Evolutionary conservation across 2,797 vertebrate species (phyloP).

Genomic region (Acridotheres tristis): DNA sequence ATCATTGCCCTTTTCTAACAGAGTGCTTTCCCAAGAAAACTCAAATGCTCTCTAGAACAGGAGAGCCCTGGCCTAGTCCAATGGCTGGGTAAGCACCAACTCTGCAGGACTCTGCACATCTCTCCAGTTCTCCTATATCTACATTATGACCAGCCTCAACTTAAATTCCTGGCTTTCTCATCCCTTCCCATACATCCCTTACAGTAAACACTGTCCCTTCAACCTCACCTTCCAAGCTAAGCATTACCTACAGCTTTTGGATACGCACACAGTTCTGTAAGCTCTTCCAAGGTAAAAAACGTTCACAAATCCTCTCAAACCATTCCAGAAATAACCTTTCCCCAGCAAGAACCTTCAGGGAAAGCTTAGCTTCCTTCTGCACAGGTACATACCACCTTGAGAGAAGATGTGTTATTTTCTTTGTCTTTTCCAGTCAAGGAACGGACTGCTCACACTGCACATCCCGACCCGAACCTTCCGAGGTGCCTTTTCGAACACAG

Average conservation of each 20-base stretch:
- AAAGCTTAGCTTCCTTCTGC: background rate
- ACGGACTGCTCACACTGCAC: rapidly evolving
- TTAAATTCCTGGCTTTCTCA: background rate
- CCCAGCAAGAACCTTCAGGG: background rate
- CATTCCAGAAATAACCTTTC: background rate
- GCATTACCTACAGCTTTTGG: background rate
- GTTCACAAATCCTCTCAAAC: background rate
- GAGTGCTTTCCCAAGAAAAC: constrained; percentile 3
- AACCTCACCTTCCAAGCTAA: background rate
- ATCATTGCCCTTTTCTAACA: background rate
- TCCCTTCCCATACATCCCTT: background rate
- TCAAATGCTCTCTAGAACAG: background rate
- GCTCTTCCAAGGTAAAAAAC: background rate
- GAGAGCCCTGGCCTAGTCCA: background rate
- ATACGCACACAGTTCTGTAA: background rate
- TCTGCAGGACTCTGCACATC: background rate
- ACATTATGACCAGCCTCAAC: background rate
- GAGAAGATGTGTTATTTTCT: background rate
- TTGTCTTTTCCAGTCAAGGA: background rate
- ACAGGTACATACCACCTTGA: background rate
- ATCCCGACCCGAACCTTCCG: background rate
- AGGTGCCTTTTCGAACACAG: background rate
- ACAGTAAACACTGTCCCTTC: background rate
- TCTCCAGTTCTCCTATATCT: background rate
- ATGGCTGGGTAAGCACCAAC: background rate